These are phyloP conservation scores for Machaerirhynchus nigripectus DNA, from an alignment of 2,113 vertebrate species.

Conservation along the genomic window DNA sequence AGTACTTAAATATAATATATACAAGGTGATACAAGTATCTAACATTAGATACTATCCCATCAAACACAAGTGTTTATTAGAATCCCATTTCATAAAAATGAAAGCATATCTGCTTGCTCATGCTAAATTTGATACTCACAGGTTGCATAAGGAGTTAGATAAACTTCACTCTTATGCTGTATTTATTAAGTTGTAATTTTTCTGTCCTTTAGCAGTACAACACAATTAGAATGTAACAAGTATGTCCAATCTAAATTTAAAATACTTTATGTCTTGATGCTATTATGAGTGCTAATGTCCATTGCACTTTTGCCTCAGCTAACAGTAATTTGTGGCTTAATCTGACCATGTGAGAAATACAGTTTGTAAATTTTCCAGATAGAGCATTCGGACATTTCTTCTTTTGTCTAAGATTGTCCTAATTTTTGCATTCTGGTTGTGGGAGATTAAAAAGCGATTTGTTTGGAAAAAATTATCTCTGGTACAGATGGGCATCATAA, in stretches of 20 bases:
- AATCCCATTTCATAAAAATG: not conserved
- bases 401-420: not conserved
- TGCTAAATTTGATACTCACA: not conserved
- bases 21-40: not conserved
- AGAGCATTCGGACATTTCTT: not conserved
- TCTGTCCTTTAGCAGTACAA: not conserved
- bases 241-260: not conserved
- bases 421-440: not conserved
- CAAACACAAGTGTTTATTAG: not conserved
- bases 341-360: not conserved
- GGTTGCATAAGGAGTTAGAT: not conserved
- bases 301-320: not conserved
- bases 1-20: not conserved
- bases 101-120: not conserved
- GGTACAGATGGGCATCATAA: not conserved
- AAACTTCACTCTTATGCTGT: not conserved
- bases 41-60: not conserved
- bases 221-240: not conserved
- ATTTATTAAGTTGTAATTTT: not conserved
- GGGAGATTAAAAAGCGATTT: not conserved
- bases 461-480: not conserved
- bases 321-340: not conserved
- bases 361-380: not conserved
- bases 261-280: not conserved
- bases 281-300: not conserved